Evolutionary conservation across 1,140 invertebrate genomes (phyloP).

Genomic region (Drosophila gunungcola): DNA sequence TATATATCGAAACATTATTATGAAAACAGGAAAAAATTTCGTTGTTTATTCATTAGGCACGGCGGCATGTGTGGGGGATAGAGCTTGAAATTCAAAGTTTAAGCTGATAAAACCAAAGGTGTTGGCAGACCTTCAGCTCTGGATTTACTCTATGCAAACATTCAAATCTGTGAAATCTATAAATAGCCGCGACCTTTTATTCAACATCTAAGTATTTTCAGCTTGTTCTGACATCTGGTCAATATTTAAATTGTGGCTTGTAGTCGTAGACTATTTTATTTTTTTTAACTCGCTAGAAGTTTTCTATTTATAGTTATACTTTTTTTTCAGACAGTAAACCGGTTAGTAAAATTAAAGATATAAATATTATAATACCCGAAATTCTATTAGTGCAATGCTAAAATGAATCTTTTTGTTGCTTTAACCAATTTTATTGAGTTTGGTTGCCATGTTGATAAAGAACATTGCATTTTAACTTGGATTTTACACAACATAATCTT

Average conservation of each 20-base stretch:
- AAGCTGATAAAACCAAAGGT: slow-evolving; percentile 32
- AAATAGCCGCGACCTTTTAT: slow-evolving; percentile 15
- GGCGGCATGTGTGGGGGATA: slow-evolving; percentile 24
- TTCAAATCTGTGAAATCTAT: slow-evolving; percentile 7
- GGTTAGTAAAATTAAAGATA: neutral
- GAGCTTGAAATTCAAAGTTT: slow-evolving; percentile 26
- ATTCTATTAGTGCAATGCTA: too few species aligned
- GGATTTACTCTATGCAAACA: slow-evolving; percentile 26
- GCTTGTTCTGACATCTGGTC: neutral
- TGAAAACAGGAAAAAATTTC: slow-evolving; percentile 41
- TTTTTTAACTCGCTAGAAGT: neutral
- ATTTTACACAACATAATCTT: too few species aligned
- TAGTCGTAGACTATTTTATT: neutral
- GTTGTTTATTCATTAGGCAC: slow-evolving; percentile 42
- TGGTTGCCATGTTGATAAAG: too few species aligned
- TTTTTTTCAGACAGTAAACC: neutral
- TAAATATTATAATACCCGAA: neutral
- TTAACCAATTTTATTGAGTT: too few species aligned
- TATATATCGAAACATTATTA: slow-evolving; percentile 24
- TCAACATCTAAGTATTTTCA: slow-evolving; percentile 23
- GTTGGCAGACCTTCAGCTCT: slow-evolving; percentile 21
- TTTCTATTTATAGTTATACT: neutral
- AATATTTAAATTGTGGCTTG: slow-evolving; percentile 2
- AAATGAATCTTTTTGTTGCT: too few species aligned
- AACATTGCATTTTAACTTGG: too few species aligned